Conservation (phyloP, 2,113 vertebrate species). For the Microcebus griseorufus region DNA sequence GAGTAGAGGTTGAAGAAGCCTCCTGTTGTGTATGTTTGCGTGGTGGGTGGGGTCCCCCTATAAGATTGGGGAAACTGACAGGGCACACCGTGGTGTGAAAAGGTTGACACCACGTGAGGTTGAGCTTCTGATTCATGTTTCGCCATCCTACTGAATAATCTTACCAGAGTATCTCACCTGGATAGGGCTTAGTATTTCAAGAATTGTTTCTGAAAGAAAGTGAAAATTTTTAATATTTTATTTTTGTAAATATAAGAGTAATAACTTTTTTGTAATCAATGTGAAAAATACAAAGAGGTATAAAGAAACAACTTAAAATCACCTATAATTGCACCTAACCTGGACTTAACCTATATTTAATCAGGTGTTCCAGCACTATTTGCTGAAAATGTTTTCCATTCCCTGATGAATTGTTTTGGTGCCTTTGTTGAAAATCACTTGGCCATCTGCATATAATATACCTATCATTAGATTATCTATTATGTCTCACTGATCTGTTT, state of each 20-base stretch:
- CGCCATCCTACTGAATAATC: no score
- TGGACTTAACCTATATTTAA: not conserved
- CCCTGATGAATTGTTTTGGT: not conserved
- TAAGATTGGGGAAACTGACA: not conserved
- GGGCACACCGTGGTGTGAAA: not conserved
- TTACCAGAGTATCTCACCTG: not conserved
- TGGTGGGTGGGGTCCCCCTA: not conserved
- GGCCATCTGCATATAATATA: not conserved
- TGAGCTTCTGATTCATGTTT: not conserved
- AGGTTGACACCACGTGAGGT: not conserved
- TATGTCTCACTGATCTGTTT: not conserved
- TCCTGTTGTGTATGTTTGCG: not conserved
- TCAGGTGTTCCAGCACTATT: not conserved
- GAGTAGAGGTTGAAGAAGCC: not conserved
- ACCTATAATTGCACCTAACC: not conserved
- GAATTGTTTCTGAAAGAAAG: not conserved
- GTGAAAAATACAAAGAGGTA: not conserved
- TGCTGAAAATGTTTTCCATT: not conserved
- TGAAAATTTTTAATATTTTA: not conserved
- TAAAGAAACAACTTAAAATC: not conserved
- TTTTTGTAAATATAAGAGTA: not conserved
- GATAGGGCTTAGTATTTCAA: not conserved
- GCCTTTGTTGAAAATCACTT: not conserved
- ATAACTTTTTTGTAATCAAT: not conserved
- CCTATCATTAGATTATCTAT: not conserved